Base-by-base conservation (phyloP, 1,140 invertebrate genomes). In the Drosophila simulans region DNA sequence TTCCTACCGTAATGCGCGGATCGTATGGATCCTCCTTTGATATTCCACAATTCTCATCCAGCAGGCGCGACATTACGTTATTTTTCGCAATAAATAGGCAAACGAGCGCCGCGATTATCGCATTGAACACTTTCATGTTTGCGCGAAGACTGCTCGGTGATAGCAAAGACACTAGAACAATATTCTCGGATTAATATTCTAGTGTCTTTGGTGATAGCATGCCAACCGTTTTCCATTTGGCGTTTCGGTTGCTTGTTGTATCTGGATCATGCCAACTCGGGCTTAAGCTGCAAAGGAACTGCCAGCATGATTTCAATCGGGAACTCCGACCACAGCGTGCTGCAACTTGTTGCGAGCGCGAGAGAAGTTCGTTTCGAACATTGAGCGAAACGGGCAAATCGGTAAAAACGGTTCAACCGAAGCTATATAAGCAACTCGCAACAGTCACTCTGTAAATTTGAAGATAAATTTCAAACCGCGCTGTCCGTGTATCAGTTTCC, bases 371-470 rank as follows among this genome's bases (percentile, higher is more conserved):
- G 31, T 8, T 10, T 31, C 31, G 31, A 10, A 3, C 42, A 10
- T 3, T 4, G 42, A 43, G 17, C 42, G 42, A 46, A 46, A 5
- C 45, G 45, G 45, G 22, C 22, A 1, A n/a, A 43, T 4, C 42
- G 42, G 42, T 20, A 1, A 4, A 43, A 20, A 10, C 42, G 42
- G 7, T 42, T 42, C 15, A 0, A 13, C 37, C 4, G 37, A 15
- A 7, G 42, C 15, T 45, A 45, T 45, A 45, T 45, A 45, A 45
- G 43, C 10, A 45, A 12, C 10, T 17, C 20, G 20, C 43, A 22
- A 45, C 10, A 45, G 43, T 3, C 42, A 22, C 20, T 22, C 45
- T 27, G 20, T 12, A 42, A 53, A 53, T 37, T 63, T 42, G 11
- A 31, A 12, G 34, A 25, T 31, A 25, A 8, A n/a, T 31, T 35